Conservation (phyloP, 2,888 invertebrate species). For the Merodon equestris region DNA sequence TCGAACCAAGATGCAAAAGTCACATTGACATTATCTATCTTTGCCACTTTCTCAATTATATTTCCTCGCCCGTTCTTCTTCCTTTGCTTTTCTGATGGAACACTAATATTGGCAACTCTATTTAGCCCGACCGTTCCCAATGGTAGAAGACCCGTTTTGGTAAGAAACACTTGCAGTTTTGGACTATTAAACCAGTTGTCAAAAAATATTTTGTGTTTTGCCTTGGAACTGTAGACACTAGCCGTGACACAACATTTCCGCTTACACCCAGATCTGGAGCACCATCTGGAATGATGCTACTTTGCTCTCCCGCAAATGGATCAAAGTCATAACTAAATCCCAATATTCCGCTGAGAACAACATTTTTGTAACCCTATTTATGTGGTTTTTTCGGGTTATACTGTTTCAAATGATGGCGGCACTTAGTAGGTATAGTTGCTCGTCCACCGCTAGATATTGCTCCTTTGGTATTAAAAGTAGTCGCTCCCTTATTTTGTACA, state of each 20-base stretch:
- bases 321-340: slow-evolving; percentile 26
- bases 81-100: slow-evolving; percentile 54
- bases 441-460: slow-evolving; percentile 17
- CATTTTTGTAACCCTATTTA: slow-evolving; percentile 18
- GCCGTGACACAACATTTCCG: slow-evolving; percentile 19
- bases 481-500: slow-evolving; percentile 21
- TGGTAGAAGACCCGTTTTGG: slow-evolving; percentile 25
- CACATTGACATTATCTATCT: slow-evolving; percentile 51
- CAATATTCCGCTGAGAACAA: slow-evolving; percentile 9
- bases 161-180: slow-evolving; percentile 39
- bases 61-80: slow-evolving; percentile 46
- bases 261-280: slow-evolving; percentile 23
- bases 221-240: slow-evolving; percentile 29
- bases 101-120: slow-evolving; percentile 43
- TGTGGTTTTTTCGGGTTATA: slow-evolving; percentile 7
- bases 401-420: slow-evolving; percentile 10
- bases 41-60: slow-evolving; percentile 44
- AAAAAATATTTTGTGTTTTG: slow-evolving; percentile 32
- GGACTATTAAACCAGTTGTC: slow-evolving; percentile 55
- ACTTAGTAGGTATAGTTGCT: slow-evolving; percentile 18
- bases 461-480: slow-evolving; percentile 16
- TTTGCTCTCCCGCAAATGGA: slow-evolving; percentile 20
- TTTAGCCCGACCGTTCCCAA: slow-evolving; percentile 41
- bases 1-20: slow-evolving; percentile 57
- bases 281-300: slow-evolving; percentile 15